Conservation (phyloP, 1,140 invertebrate genomes). For the Drosophila kepulauana region DNA sequence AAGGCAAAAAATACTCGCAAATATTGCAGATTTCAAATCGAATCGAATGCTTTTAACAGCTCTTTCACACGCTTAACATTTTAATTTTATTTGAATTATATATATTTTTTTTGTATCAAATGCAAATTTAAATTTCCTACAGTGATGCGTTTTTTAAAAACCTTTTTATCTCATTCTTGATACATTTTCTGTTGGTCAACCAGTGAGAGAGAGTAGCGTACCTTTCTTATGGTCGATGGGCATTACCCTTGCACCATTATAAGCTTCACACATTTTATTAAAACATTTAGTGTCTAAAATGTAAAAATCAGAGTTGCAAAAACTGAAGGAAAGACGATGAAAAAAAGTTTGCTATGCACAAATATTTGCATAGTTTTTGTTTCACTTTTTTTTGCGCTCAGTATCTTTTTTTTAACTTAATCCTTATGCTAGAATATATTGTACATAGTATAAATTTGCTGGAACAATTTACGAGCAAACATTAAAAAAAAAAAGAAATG, state of each 20-base stretch:
- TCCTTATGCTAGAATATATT: constrained; percentile 47
- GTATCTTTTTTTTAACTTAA: constrained; percentile 20
- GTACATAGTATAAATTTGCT: constrained; percentile 65
- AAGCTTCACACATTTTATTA: constrained; percentile 34
- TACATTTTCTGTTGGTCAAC: no score
- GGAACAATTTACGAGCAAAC: constrained; percentile 64
- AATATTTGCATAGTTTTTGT: constrained; percentile 65
- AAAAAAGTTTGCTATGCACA: constrained; percentile 20
- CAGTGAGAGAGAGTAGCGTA: no score
- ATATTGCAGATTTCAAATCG: no score
- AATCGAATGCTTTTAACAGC: no score
- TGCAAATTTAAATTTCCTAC: no score
- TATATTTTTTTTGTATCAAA: no score
- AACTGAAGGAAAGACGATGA: neutral
- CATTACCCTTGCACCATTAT: constrained; percentile 19
- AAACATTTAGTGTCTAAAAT: constrained; percentile 31
- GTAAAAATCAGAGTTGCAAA: constrained; percentile 1
- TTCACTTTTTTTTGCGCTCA: neutral
- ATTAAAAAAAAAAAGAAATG: constrained; percentile 39
- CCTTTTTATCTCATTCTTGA: no score
- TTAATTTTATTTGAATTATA: no score
- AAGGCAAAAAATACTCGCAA: no score
- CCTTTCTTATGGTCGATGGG: neutral
- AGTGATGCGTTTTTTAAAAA: no score
- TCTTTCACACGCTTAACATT: no score